Percentiles rank a stretch among this genome's conserved stretches.
These are phyloP conservation scores for Pantherophis alleghaniensis DNA, from an alignment of 2,797 vertebrate genomes.

Conservation along the genomic window DNA sequence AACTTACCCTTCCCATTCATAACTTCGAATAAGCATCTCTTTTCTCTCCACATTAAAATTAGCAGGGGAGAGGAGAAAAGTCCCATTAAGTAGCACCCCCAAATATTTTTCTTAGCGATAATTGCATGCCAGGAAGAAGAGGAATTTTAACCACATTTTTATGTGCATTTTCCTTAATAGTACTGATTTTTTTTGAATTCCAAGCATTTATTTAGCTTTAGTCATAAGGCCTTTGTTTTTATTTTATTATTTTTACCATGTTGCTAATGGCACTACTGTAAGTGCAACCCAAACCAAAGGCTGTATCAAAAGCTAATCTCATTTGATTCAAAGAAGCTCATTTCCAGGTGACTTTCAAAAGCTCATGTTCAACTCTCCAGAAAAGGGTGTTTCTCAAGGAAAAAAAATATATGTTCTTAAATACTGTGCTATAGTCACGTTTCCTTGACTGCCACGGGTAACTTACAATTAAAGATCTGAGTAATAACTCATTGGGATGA, in stretches of 20 bases:
- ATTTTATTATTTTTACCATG: background rate
- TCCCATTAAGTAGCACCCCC: background rate
- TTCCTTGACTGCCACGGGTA: background rate
- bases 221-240: background rate
- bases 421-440: background rate
- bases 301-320: background rate
- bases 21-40: background rate
- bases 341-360: background rate
- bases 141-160: background rate
- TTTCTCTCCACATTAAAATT: background rate
- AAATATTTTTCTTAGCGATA: background rate
- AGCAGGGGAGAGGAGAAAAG: background rate
- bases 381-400: conserved; percentile 4
- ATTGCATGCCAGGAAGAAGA: background rate
- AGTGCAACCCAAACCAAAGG: background rate
- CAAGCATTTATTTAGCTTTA: background rate
- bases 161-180: background rate
- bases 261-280: background rate
- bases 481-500: conserved; percentile 86
- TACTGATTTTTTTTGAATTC: background rate
- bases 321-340: background rate
- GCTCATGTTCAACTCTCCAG: background rate
- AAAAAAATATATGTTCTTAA: background rate
- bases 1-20: background rate
- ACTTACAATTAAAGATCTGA: conserved; percentile 87